Percentiles rank a stretch among this genome's conserved stretches.
Conservation (phyloP, 2,113 vertebrate species). For the Lagopus leucura region DNA sequence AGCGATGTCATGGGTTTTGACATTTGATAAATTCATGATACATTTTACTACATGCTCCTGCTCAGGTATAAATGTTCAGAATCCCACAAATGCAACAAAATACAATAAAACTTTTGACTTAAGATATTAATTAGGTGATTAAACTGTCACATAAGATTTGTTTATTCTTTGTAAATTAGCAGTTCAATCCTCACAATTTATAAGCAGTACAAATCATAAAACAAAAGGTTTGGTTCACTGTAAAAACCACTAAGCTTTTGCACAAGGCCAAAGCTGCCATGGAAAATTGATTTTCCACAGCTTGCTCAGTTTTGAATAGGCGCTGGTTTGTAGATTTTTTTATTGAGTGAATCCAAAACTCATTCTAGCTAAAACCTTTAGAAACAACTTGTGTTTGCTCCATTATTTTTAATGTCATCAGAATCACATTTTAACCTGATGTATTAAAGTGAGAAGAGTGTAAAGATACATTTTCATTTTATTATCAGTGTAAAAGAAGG, state of each 20-base stretch:
- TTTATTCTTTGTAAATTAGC: conserved; percentile 51
- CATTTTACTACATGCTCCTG: conserved; percentile 22
- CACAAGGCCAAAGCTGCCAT: conserved; percentile 24
- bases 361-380: conserved; percentile 25
- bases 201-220: conserved; percentile 54
- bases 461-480: neutral
- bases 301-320: conserved; percentile 1
- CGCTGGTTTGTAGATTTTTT: conserved; percentile 10
- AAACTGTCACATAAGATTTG: conserved; percentile 51
- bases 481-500: neutral
- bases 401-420: conserved; percentile 49
- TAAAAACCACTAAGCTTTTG: conserved; percentile 28
- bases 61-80: conserved; percentile 39
- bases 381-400: neutral
- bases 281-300: conserved; percentile 52
- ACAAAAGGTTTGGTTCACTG: conserved; percentile 37
- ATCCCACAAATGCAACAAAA: conserved; percentile 42
- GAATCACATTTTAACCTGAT: conserved; percentile 17
- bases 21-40: conserved; percentile 46
- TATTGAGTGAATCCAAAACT: conserved; percentile 40
- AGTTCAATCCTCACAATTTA: conserved; percentile 29
- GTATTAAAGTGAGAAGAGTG: neutral
- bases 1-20: conserved; percentile 36
- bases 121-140: conserved; percentile 56
- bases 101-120: conserved; percentile 51